A percentile compares a stretch with the other conserved stretches of the same genome.
phyloP scores from a whole-genome alignment of 2,797 vertebrate species.

The Falco rusticolus region DNA sequence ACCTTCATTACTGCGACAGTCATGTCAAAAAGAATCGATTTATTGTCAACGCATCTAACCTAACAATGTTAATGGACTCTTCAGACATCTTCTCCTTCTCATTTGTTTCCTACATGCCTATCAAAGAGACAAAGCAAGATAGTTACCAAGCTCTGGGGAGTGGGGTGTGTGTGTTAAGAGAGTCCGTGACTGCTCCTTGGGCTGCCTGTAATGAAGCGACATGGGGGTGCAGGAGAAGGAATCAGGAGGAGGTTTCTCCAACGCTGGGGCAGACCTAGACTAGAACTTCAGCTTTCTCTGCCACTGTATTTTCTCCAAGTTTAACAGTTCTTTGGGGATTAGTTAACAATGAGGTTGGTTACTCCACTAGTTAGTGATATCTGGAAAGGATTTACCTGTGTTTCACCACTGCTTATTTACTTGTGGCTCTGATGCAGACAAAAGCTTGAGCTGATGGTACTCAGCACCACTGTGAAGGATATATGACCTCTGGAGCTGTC shows the following conservation, averaged over 20 bases:
- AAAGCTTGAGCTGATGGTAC: background rate
- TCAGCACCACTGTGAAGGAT: background rate
- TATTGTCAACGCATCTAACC: constrained; percentile 77
- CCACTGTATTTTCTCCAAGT: constrained; percentile 40
- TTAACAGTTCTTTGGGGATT: constrained; percentile 4
- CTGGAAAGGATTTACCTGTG: constrained; percentile 10
- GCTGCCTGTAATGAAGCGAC: constrained; percentile 63
- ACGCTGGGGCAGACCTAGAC: background rate
- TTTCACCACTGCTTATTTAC: background rate
- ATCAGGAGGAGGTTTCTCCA: background rate
- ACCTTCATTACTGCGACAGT: constrained; percentile 79
- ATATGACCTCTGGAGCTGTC: constrained; percentile 55
- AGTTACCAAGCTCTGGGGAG: constrained; percentile 76
- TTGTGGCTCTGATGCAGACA: background rate
- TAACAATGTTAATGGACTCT: constrained; percentile 79
- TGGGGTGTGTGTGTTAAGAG: constrained; percentile 49
- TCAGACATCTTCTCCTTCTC: constrained; percentile 77
- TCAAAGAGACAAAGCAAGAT: constrained; percentile 75
- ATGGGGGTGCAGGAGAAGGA: background rate
- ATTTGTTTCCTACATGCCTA: constrained; percentile 79
- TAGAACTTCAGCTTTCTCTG: constrained; percentile 50
- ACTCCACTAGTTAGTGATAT: background rate
- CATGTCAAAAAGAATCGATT: constrained; percentile 81
- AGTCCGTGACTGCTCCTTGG: constrained; percentile 68
- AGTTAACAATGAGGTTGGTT: constrained; percentile 18